phyloP scores from a whole-genome alignment of 1,140 invertebrate species.

The Pectinophora gossypiella region DNA sequence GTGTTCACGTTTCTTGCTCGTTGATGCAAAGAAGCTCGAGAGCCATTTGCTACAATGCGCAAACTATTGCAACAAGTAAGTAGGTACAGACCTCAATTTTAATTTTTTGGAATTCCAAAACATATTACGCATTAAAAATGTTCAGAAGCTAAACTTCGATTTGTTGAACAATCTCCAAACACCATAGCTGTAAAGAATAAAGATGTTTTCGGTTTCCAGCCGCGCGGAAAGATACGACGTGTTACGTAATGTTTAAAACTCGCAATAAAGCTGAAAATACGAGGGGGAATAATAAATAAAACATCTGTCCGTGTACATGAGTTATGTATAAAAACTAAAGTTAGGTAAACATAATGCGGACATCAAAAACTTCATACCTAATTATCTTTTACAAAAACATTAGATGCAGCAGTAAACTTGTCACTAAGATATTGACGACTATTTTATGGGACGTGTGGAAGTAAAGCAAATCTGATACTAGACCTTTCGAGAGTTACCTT shows the following conservation, averaged over 20 bases:
- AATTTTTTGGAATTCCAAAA: not conserved
- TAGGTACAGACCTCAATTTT: not conserved
- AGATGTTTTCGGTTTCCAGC: constrained; percentile 13
- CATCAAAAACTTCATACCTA: constrained; percentile 28
- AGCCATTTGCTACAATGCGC: constrained; percentile 8
- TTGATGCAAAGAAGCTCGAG: too few species aligned
- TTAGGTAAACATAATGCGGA: constrained; percentile 15
- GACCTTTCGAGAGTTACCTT: not conserved
- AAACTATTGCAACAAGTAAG: not conserved
- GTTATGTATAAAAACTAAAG: constrained; percentile 22
- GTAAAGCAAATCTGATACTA: not conserved
- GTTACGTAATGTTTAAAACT: constrained; percentile 48
- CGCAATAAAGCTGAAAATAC: constrained; percentile 46
- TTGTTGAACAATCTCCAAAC: not conserved
- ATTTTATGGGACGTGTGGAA: not conserved
- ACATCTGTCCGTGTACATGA: constrained; percentile 45
- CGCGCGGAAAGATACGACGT: constrained; percentile 29
- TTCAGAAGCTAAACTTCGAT: not conserved
- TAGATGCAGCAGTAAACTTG: not conserved
- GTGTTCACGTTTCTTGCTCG: too few species aligned
- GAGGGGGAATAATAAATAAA: constrained; percentile 43
- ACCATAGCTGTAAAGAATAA: not conserved
- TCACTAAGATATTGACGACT: not conserved
- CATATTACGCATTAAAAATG: not conserved
- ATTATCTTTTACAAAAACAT: not conserved